Evolutionary conservation across 2,113 vertebrate genomes (phyloP).

Genomic region (Symphodus melops): DNA sequence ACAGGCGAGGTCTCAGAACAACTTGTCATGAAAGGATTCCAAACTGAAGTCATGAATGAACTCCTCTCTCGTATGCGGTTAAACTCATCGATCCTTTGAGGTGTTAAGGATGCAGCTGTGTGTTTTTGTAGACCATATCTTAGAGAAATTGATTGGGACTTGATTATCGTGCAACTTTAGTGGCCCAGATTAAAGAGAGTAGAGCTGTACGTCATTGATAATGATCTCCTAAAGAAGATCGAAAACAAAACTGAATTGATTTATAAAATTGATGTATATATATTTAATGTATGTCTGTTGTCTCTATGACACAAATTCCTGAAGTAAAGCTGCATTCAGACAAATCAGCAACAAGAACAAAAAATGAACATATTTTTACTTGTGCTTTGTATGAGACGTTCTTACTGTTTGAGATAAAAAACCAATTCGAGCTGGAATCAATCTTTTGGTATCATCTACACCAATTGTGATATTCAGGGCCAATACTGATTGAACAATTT

Average conservation of each 20-base stretch:
- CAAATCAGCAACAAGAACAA: neutral
- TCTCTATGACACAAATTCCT: neutral
- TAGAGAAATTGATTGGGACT: neutral
- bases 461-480: too few species aligned
- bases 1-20: constrained; percentile 48
- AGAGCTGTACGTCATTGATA: constrained; percentile 11
- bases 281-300: neutral
- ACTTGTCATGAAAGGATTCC: neutral
- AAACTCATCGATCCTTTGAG: neutral
- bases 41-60: neutral
- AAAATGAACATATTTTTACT: too few species aligned
- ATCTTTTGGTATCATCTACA: too few species aligned
- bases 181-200: constrained; percentile 22
- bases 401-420: too few species aligned
- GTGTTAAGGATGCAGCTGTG: neutral
- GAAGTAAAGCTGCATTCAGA: neutral
- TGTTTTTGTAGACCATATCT: neutral
- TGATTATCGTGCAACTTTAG: neutral
- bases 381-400: too few species aligned
- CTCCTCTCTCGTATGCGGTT: neutral
- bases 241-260: constrained; percentile 37
- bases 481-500: too few species aligned
- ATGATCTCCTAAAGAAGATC: neutral
- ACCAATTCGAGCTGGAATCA: too few species aligned
- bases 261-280: too few species aligned